These are phyloP conservation scores for Porites lutea DNA, from an alignment of 64 coral and sea anemone species.

Conservation along the genomic window DNA sequence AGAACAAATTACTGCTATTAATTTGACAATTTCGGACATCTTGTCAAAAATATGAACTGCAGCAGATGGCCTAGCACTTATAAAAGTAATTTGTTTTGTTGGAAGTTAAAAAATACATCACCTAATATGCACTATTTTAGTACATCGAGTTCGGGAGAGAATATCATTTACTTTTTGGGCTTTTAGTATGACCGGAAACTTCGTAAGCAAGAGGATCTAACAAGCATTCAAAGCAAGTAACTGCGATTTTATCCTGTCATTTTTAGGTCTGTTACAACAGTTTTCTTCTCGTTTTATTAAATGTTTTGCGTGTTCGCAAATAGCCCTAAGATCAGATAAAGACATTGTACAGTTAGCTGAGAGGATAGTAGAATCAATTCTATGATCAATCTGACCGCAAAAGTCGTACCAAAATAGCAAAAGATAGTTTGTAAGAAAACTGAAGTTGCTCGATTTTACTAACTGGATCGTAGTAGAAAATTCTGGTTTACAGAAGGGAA, in stretches of 20 bases:
- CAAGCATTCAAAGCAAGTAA: too few species aligned
- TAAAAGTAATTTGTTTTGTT: slow-evolving; percentile 4
- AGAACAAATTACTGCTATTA: slow-evolving; percentile 5
- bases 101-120: not conserved
- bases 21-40: slow-evolving; percentile 24
- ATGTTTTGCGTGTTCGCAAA: not conserved
- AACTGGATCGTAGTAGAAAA: not conserved
- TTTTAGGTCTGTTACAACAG: not conserved
- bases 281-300: not conserved
- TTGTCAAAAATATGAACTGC: not conserved
- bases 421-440: too few species aligned
- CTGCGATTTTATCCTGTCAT: too few species aligned
- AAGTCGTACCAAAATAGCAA: too few species aligned
- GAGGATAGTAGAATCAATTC: too few species aligned
- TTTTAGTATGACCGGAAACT: not conserved
- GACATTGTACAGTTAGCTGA: too few species aligned
- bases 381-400: too few species aligned
- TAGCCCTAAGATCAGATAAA: not conserved
- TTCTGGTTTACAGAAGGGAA: not conserved
- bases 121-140: not conserved
- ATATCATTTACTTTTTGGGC: not conserved
- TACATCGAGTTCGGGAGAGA: not conserved
- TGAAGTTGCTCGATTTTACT: too few species aligned
- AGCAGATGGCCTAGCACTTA: slow-evolving; percentile 1
- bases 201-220: too few species aligned